Base-by-base conservation (phyloP, 2,888 invertebrate species). In the Aleiodes alternator region DNA sequence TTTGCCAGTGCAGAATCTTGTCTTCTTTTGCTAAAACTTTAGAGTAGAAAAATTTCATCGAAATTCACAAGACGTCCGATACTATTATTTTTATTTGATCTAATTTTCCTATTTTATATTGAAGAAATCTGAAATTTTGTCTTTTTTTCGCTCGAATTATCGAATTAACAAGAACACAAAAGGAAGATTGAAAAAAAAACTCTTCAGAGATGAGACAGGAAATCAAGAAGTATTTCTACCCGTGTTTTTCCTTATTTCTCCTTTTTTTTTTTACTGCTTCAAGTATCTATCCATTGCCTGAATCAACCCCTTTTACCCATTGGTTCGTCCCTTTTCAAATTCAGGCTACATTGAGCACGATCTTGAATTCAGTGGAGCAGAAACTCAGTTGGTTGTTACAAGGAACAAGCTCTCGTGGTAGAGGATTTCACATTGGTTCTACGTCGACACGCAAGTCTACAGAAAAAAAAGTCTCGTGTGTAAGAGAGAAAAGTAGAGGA, bases 401-500 rank as follows among this genome's bases (percentile, higher is more conserved):
- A 78, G 81, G 82, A 83, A 83, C 81, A 81, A 79, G 76, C 81
- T 82, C 80, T 82, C 80, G 76, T 75, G 80, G 80, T 82, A 76
- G 80, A 50, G 68, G 50, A 68, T 68, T 68, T 68, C 51, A 29
- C 50, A 68, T 68, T 53, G 68, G 31, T 68, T 68, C 68, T n/a
- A 29, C 51, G 68, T 68, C 68, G 68, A 68, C 68, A 68, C 68
- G 68, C 68, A 50, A 51, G 31, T 64, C 43, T 64, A 16, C 64
- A 64, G 64, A 48, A 64, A 64, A 64, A 64, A 48, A 23, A 23
- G 1, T 23, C 48, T 43, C 43, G 43, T 64, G 64, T 64, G 64
- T 64, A 64, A 56, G 8, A 29, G 57, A 16, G 9, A 31, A 7
- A 56, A 56, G n/a, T 1, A 53, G 64, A 23, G 48, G 48, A 48